phyloP scores from a whole-genome alignment of 2,113 vertebrate genomes.

The Lycocorax pyrrhopterus region DNA sequence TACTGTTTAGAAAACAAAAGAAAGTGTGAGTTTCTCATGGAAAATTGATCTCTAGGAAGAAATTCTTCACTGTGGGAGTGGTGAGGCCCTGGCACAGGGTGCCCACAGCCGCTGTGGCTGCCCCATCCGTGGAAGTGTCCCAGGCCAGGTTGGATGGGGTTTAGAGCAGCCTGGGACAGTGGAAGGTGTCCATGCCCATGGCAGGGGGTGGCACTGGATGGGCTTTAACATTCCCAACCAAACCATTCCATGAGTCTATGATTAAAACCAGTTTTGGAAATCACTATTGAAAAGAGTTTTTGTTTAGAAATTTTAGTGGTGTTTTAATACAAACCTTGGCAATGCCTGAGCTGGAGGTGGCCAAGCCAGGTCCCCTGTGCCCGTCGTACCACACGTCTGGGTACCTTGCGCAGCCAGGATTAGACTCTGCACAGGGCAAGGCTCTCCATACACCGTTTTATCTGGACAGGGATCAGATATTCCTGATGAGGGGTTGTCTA shows the following conservation, averaged over 20 bases:
- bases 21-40: not conserved
- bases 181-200: not conserved
- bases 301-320: not conserved
- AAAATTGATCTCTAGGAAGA: not conserved
- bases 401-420: not conserved
- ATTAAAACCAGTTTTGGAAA: not conserved
- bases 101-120: not conserved
- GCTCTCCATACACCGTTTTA: accelerated
- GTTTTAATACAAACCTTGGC: not conserved
- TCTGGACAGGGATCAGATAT: not conserved
- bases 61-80: not conserved
- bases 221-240: not conserved
- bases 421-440: not conserved
- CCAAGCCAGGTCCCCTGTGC: not conserved
- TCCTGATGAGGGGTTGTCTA: not conserved
- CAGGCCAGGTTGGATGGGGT: accelerated
- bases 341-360: not conserved
- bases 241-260: not conserved
- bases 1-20: not conserved
- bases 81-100: accelerated
- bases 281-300: not conserved
- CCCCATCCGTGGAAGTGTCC: not conserved
- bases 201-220: no score
- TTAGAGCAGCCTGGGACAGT: accelerated
- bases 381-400: accelerated